Evolutionary conservation across 2,113 vertebrate genomes (phyloP).

Genomic region (Callaeas wilsoni): DNA sequence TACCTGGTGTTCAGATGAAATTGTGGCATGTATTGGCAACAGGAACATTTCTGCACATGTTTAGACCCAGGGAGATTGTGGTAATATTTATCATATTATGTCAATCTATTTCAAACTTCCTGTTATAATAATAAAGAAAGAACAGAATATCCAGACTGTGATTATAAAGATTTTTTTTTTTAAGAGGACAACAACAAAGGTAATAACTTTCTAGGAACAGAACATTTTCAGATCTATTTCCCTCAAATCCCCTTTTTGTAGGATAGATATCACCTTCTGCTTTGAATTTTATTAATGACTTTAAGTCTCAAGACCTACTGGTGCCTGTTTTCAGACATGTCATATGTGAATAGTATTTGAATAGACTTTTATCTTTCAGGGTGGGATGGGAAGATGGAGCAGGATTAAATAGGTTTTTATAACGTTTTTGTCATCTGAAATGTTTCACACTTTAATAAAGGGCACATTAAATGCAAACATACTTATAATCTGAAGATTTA

Average conservation of each 20-base stretch:
- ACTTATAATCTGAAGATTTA: background rate
- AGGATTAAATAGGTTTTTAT: background rate
- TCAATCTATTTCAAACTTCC: background rate
- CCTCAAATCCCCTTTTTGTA: background rate
- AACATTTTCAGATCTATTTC: background rate
- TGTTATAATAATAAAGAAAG: background rate
- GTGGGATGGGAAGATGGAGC: background rate
- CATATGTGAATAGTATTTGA: background rate
- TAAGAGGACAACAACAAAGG: background rate
- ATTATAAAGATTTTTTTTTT: background rate
- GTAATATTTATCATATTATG: background rate
- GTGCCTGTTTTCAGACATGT: background rate
- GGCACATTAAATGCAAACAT: background rate
- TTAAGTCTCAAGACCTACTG: background rate
- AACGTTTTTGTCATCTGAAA: background rate
- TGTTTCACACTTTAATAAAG: background rate
- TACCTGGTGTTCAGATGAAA: background rate
- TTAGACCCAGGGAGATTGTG: background rate
- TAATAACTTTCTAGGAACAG: background rate
- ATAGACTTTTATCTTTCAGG: background rate
- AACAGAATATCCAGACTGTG: background rate
- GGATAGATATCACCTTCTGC: background rate
- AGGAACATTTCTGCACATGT: background rate
- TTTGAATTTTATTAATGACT: background rate
- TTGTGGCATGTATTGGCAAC: background rate